Conservation (phyloP, 2,113 vertebrate species). For the Ceyx melanurus region DNA sequence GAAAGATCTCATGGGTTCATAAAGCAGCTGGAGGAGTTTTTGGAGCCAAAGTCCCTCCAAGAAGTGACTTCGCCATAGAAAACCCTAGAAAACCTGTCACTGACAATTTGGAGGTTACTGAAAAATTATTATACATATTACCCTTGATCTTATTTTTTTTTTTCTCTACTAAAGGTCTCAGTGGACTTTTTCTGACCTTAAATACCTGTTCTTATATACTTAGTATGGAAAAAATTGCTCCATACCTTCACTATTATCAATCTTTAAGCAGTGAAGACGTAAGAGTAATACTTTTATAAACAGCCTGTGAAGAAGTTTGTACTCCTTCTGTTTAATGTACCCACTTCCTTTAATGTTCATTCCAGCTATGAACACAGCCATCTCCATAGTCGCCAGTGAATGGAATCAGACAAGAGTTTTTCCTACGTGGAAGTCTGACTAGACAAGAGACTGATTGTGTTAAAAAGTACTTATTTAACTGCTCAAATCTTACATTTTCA, state of each 20-base stretch:
- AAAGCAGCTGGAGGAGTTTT: background rate
- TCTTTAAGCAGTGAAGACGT: background rate
- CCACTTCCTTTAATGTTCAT: background rate
- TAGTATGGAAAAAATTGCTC: background rate
- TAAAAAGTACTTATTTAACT: background rate
- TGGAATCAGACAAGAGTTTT: background rate
- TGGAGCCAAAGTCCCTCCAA: background rate
- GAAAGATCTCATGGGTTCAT: background rate
- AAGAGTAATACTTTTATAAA: background rate
- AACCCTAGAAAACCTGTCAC: background rate
- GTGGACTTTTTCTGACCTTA: background rate
- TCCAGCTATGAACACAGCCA: rapidly evolving
- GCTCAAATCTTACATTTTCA: background rate
- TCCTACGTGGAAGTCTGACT: background rate
- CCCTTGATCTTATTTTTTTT: background rate
- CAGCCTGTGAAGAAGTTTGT: background rate
- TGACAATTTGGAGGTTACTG: background rate
- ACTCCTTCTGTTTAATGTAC: background rate
- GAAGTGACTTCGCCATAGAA: background rate
- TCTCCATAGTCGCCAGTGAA: background rate
- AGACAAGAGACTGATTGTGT: background rate
- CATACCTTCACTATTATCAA: background rate
- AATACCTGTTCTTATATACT: background rate
- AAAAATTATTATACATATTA: background rate
- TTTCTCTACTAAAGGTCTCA: background rate